These are phyloP conservation scores for Theonella swinhoei DNA, from an alignment of 37 sponge, comb jelly and placozoan species.

Conservation along the genomic window DNA sequence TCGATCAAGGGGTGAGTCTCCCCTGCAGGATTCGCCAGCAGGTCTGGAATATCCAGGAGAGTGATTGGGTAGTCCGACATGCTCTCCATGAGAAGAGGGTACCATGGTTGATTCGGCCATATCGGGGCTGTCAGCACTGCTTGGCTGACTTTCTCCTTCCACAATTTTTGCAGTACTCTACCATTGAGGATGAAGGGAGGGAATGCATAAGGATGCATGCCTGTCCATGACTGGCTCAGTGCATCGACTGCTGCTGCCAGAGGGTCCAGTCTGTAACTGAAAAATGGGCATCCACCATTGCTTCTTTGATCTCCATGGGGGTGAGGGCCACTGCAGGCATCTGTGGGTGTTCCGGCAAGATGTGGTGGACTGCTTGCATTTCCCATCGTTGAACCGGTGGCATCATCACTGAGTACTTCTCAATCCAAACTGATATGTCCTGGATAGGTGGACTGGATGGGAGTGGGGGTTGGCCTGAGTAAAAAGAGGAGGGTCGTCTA, in stretches of 20 bases:
- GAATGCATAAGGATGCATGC: neutral
- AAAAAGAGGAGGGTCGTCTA: no score
- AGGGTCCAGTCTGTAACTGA: neutral
- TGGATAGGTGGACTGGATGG: no score
- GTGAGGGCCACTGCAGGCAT: no score
- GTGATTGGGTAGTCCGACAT: neutral
- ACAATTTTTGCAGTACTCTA: neutral
- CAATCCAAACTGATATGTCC: no score
- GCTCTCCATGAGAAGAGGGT: neutral
- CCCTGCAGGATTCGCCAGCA: neutral
- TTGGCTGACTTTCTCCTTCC: neutral
- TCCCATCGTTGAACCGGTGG: no score
- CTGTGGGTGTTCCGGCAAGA: no score
- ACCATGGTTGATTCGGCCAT: neutral
- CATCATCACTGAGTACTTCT: no score
- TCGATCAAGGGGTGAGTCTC: neutral
- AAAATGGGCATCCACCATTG: no score
- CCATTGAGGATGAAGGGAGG: constrained; percentile 4
- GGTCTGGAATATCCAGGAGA: neutral
- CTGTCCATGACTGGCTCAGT: neutral
- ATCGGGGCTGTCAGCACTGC: neutral
- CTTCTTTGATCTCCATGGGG: no score
- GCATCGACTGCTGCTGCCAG: neutral
- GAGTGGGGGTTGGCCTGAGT: no score
- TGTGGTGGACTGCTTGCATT: no score